Evolutionary conservation across 2,113 vertebrate species (phyloP).

Genomic region (Circaetus gallicus): DNA sequence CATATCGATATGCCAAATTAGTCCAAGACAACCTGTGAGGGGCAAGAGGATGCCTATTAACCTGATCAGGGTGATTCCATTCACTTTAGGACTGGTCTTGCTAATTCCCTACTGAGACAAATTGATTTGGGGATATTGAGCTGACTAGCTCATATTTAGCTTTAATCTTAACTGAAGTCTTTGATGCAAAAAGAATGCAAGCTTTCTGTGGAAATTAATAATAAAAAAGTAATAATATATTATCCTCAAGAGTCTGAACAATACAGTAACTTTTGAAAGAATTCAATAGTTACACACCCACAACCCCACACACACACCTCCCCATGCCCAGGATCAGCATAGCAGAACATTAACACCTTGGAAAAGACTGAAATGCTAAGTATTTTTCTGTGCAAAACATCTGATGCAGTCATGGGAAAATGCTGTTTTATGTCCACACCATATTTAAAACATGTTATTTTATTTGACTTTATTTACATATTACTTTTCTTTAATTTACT

Average conservation of each 20-base stretch:
- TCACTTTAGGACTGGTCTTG: neutral
- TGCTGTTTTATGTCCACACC: neutral
- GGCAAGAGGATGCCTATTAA: neutral
- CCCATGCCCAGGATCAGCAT: neutral
- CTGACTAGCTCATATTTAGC: neutral
- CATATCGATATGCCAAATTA: neutral
- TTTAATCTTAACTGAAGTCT: neutral
- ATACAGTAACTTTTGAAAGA: neutral
- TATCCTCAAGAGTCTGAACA: neutral
- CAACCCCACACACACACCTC: accelerated
- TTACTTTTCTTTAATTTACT: neutral
- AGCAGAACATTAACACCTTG: neutral
- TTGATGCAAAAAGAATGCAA: neutral
- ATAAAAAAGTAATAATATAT: neutral
- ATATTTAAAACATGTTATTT: neutral
- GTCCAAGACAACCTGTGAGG: neutral
- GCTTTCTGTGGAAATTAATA: neutral
- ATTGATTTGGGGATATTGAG: neutral
- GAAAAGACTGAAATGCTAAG: neutral
- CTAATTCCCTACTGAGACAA: neutral
- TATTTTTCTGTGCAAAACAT: neutral
- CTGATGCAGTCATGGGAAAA: neutral
- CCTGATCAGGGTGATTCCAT: neutral
- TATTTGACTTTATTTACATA: neutral
- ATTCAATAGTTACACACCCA: neutral